Percentiles rank a stretch among this genome's conserved stretches.
Conservation (phyloP, 2,113 vertebrate genomes). For the Myodes glareolus region DNA sequence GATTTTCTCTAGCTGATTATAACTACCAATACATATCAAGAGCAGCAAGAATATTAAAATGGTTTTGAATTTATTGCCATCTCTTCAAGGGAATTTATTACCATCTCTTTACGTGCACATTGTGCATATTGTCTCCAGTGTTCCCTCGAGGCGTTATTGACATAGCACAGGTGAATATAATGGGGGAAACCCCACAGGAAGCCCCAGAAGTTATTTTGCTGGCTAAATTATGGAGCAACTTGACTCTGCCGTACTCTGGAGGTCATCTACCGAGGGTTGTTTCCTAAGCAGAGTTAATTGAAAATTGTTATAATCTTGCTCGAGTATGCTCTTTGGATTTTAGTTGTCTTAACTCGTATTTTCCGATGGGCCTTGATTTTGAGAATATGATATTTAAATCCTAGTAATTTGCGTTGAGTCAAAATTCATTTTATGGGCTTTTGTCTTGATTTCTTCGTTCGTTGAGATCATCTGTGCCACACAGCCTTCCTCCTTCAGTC, state of each 20-base stretch:
- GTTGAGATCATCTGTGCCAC: not conserved
- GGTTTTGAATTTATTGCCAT: slow-evolving; percentile 60
- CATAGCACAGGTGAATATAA: slow-evolving; percentile 40
- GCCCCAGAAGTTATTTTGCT: slow-evolving; percentile 48
- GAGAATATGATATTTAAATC: not conserved
- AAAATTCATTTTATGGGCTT: slow-evolving; percentile 37
- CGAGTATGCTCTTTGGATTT: slow-evolving; percentile 25
- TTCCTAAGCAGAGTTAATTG: slow-evolving; percentile 60
- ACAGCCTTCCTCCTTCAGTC: not conserved
- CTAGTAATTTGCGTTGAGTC: slow-evolving; percentile 39
- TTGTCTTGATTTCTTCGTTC: not conserved
- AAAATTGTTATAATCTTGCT: slow-evolving; percentile 56
- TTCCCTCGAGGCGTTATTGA: slow-evolving; percentile 54
- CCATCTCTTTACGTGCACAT: slow-evolving; percentile 8
- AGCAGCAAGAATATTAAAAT: slow-evolving; percentile 40
- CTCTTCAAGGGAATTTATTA: slow-evolving; percentile 45
- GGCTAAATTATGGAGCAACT: slow-evolving; percentile 57
- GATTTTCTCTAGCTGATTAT: slow-evolving; percentile 9
- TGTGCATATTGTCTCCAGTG: slow-evolving; percentile 11
- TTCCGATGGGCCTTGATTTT: slow-evolving; percentile 41
- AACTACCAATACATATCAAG: not conserved
- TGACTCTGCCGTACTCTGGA: slow-evolving; percentile 15
- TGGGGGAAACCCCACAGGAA: slow-evolving; percentile 54
- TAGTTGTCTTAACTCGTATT: slow-evolving; percentile 41
- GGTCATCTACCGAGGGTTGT: not conserved